phyloP scores from a whole-genome alignment of 2,888 invertebrate species.

The Plagiodera versicolora region DNA sequence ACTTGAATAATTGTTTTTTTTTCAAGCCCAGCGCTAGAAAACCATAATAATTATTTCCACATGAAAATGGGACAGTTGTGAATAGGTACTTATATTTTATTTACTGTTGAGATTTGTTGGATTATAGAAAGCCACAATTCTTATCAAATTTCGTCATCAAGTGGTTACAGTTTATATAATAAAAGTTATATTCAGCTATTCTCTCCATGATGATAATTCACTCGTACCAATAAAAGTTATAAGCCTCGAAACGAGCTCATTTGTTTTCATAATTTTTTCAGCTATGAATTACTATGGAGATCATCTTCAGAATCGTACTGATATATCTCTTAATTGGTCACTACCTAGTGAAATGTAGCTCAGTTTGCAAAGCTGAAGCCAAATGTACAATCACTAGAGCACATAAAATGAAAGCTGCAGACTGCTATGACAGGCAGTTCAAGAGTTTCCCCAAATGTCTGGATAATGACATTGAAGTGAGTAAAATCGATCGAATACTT shows the following conservation, averaged over 20 bases:
- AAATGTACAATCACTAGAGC: constrained; percentile 39
- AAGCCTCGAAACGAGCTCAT: too few species aligned
- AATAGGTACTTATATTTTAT: not conserved
- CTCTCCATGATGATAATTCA: too few species aligned
- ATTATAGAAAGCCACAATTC: not conserved
- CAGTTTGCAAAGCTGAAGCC: constrained; percentile 35
- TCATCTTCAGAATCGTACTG: not conserved
- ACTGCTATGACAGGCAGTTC: constrained; percentile 48
- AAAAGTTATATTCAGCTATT: too few species aligned
- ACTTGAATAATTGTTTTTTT: too few species aligned
- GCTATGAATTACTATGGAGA: constrained; percentile 15
- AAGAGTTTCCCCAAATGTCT: constrained; percentile 47
- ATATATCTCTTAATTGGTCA: not conserved
- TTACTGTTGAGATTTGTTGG: not conserved
- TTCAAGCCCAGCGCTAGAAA: too few species aligned
- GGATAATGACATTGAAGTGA: constrained; percentile 48
- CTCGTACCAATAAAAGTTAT: not conserved
- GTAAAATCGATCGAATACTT: constrained; percentile 15
- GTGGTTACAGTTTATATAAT: too few species aligned
- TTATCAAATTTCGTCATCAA: not conserved
- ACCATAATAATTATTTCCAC: constrained; percentile 1
- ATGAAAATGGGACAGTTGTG: not conserved
- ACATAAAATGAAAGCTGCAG: constrained; percentile 46
- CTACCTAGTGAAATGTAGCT: not conserved
- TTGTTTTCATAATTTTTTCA: constrained; percentile 10